phyloP scores from a whole-genome alignment of 92 coral and sea anemone genomes.

The Virgularia gustaviana region DNA sequence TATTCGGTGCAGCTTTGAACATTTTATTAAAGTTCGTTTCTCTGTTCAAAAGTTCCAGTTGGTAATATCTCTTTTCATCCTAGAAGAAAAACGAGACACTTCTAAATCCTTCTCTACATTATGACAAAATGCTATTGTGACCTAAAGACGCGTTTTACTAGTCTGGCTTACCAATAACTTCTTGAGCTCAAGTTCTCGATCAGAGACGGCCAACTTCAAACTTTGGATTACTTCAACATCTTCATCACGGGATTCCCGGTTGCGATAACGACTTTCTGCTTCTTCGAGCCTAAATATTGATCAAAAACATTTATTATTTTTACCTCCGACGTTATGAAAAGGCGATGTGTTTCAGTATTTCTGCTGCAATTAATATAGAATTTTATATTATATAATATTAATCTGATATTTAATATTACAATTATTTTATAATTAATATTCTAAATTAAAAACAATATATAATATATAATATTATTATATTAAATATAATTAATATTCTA shows the following conservation, averaged over 20 bases:
- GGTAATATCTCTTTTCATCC: slow-evolving; percentile 97
- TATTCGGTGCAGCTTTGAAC: slow-evolving; percentile 79
- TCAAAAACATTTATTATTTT: neutral
- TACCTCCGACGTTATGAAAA: too few relatives aligned
- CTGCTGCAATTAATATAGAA: too few relatives aligned
- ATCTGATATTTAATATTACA: neutral
- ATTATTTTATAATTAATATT: too few relatives aligned
- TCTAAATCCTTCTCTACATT: neutral
- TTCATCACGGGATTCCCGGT: slow-evolving; percentile 83
- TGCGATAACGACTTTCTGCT: slow-evolving; percentile 85
- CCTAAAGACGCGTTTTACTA: neutral
- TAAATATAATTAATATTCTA: too few relatives aligned
- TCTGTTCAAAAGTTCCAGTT: slow-evolving; percentile 87
- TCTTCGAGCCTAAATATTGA: slow-evolving; percentile 74
- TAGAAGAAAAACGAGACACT: slow-evolving; percentile 18
- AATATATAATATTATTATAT: neutral
- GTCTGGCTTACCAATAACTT: slow-evolving; percentile 76
- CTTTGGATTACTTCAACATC: slow-evolving; percentile 74
- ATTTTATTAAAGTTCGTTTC: slow-evolving; percentile 98
- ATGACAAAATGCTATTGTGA: neutral
- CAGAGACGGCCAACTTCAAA: slow-evolving; percentile 73
- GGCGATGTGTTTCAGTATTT: too few relatives aligned
- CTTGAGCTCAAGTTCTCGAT: slow-evolving; percentile 89
- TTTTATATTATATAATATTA: neutral
- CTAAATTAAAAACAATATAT: neutral